These are phyloP conservation scores for Lophochroa leadbeateri DNA, from an alignment of 2,113 vertebrate genomes.

Conservation along the genomic window DNA sequence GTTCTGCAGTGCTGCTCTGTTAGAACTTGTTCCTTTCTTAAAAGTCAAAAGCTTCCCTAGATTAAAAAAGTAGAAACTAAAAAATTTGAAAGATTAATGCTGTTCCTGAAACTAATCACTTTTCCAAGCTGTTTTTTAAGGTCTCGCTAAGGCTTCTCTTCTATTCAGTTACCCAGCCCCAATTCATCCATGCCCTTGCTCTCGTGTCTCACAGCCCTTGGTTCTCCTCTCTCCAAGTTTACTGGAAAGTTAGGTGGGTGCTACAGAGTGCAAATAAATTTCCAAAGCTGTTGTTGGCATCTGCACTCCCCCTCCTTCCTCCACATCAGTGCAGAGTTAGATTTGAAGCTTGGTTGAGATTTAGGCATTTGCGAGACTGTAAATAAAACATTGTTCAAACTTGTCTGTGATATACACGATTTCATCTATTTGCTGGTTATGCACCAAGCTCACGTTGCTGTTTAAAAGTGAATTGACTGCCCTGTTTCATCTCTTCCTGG, in stretches of 20 bases:
- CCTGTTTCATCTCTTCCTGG: background rate
- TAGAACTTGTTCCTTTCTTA: background rate
- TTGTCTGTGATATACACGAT: background rate
- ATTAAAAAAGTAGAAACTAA: background rate
- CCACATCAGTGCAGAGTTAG: background rate
- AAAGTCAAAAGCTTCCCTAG: background rate
- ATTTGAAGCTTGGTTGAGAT: background rate
- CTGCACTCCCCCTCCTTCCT: background rate
- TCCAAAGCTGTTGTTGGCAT: background rate
- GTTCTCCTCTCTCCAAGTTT: background rate
- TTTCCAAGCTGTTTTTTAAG: background rate
- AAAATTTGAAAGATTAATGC: background rate
- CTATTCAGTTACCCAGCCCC: background rate
- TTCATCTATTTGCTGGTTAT: background rate
- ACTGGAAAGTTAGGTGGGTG: background rate
- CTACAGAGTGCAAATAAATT: background rate
- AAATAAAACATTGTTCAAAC: background rate
- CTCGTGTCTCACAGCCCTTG: background rate
- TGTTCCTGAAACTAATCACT: background rate
- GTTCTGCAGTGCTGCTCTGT: background rate
- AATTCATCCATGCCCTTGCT: background rate
- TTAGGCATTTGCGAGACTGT: background rate
- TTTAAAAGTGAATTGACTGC: background rate
- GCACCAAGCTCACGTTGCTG: background rate
- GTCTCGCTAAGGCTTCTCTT: background rate